Evolutionary conservation across 2,888 invertebrate species (phyloP).

Genomic region (Euproctis similis): DNA sequence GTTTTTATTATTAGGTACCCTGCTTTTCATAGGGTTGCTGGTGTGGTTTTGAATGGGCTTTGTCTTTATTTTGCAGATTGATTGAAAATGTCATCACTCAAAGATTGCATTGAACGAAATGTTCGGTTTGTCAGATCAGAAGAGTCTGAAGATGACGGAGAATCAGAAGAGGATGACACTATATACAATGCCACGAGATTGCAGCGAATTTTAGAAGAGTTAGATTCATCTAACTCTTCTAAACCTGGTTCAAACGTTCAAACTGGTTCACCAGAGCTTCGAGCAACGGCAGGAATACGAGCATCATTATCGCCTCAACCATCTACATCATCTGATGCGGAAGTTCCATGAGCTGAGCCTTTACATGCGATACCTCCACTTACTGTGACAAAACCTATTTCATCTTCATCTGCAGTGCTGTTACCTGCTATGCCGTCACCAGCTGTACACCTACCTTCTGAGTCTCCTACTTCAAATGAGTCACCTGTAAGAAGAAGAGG

Average conservation of each 20-base stretch:
- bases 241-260: too few relatives aligned
- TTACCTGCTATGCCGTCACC: too few relatives aligned
- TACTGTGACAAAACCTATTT: slow-evolving; percentile 5
- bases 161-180: slow-evolving; percentile 6
- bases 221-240: too few relatives aligned
- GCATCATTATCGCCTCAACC: slow-evolving; percentile 6
- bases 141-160: slow-evolving; percentile 6
- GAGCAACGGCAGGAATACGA: slow-evolving; percentile 3
- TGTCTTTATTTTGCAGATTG: too few relatives aligned
- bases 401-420: slow-evolving; percentile 4
- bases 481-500: slow-evolving; percentile 5
- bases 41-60: too few relatives aligned
- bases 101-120: too few relatives aligned
- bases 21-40: too few relatives aligned
- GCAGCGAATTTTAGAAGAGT: slow-evolving; percentile 6
- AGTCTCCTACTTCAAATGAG: slow-evolving; percentile 4
- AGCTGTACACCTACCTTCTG: slow-evolving; percentile 6
- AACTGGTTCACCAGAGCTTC: slow-evolving; percentile 6
- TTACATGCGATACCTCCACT: slow-evolving; percentile 6
- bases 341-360: slow-evolving; percentile 5
- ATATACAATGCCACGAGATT: slow-evolving; percentile 5
- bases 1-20: too few relatives aligned
- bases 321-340: slow-evolving; percentile 7
- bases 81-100: too few relatives aligned
- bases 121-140: slow-evolving; percentile 5